Base-by-base conservation (phyloP, 1,140 invertebrate species). In the Pygmarrhopalites habei region DNA sequence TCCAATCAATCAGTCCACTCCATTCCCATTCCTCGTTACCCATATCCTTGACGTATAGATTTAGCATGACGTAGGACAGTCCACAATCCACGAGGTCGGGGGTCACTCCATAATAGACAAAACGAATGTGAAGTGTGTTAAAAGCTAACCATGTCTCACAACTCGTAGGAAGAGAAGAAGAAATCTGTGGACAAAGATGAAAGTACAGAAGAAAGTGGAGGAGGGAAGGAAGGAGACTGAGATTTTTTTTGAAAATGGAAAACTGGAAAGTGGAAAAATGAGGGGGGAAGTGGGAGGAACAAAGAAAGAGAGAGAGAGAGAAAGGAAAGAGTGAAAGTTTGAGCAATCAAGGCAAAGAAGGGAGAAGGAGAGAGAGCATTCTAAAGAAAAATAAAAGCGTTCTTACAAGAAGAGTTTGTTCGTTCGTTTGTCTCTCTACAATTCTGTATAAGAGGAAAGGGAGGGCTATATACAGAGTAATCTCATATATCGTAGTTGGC, bases 401-500 rank as follows among this genome's bases (percentile, higher is more conserved):
- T 32, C 15, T 12, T 12, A 12, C 10, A 17, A 23, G 17, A 14
- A 30, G 12, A 26, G 12, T 4, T 3, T 28, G 29, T 19, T 53
- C 23, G 29, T 53, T 7, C 4, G 23, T 14, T 26, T 25, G 5
- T 12, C 3, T 14, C 14, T 15, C 12, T 32, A 28, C 17, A 15
- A 15, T 12, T 29, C 12, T 29, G 52, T 55, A 4, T 55, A 26
- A 15, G 46, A 39, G 35, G 7, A 21, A 49, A 30, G 32, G 17
- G 3, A 57, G 17, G 7, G 53, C 4, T 23, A 14, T 57, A 23
- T n/a, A 57, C n/a, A n/a, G n/a, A 57, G 53, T 41, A 35, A 57
- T 57, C 53, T 57, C 35, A 35, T 39, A 57, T 41, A 52, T 52
- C 28, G 28, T 23, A 52, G 14, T 28, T 52, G 49, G 23, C 49